Evolutionary conservation across 92 coral and sea anemone genomes (phyloP).

Genomic region (Palythoa grandiflora): DNA sequence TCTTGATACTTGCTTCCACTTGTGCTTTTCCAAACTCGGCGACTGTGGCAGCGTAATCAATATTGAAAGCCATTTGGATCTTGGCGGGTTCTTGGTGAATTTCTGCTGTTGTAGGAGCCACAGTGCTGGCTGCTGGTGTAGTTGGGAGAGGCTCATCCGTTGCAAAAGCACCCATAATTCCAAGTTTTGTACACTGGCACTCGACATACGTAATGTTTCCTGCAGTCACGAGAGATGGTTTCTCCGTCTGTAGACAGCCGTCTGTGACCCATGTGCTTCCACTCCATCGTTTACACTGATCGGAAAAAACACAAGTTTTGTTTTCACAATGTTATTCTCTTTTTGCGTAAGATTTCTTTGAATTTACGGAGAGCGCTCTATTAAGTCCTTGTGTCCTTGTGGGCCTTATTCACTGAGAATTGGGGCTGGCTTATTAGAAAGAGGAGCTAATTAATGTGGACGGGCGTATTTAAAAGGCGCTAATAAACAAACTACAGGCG

Average conservation of each 20-base stretch:
- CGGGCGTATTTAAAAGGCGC: too few species aligned
- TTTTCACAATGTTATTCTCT: background rate
- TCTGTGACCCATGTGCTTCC: conserved; percentile 47
- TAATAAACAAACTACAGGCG: too few species aligned
- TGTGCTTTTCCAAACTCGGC: conserved; percentile 27
- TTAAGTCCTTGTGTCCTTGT: background rate
- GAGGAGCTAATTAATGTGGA: too few species aligned
- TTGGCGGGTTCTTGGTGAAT: background rate
- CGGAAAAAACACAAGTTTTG: background rate
- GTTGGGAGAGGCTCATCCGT: conserved; percentile 46
- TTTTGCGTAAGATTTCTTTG: background rate
- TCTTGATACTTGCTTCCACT: conserved; percentile 30
- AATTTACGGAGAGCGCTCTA: background rate
- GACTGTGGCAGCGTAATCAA: conserved; percentile 33
- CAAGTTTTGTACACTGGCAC: conserved; percentile 67
- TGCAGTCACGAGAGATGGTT: conserved; percentile 25
- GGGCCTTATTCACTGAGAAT: too few species aligned
- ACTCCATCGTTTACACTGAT: conserved; percentile 70
- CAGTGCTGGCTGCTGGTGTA: conserved; percentile 12
- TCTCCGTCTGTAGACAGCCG: conserved; percentile 60
- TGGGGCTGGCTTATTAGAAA: too few species aligned
- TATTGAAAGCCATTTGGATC: conserved; percentile 26
- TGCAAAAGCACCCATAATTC: conserved; percentile 64
- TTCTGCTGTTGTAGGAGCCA: conserved; percentile 14
- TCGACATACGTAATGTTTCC: conserved; percentile 63